A percentile compares a stretch with the other conserved stretches of the same genome.
phyloP scores from a whole-genome alignment of 2,113 vertebrate species.

The Gobius niger region DNA sequence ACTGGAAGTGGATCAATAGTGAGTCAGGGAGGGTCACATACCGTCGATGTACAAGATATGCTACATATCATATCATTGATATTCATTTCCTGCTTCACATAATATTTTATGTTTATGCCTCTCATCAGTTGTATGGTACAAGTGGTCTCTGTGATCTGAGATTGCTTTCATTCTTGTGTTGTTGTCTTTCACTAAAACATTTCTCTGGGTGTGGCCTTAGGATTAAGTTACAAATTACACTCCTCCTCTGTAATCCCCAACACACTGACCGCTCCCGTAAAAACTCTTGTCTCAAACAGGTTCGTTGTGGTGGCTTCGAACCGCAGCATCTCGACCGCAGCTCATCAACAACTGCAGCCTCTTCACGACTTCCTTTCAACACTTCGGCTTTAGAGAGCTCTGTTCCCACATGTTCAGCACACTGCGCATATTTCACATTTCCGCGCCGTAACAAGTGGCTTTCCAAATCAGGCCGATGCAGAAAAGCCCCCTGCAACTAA shows the following conservation, averaged over 20 bases:
- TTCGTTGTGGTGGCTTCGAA: not conserved
- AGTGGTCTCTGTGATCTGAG: not conserved
- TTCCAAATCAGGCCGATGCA: constrained; percentile 35
- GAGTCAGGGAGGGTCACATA: not conserved
- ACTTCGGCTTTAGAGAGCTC: constrained; percentile 19
- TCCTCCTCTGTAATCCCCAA: not conserved
- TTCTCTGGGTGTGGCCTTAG: not conserved
- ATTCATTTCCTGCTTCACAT: no score
- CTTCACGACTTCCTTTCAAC: constrained; percentile 23
- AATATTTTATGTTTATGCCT: no score
- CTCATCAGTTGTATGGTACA: no score
- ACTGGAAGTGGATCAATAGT: constrained; percentile 31
- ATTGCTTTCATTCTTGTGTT: not conserved
- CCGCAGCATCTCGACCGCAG: constrained; percentile 5
- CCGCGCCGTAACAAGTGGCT: constrained; percentile 9
- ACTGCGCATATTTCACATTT: constrained; percentile 36
- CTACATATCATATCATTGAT: no score
- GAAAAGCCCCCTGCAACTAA: constrained; percentile 7
- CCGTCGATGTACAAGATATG: not conserved
- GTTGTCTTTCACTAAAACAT: not conserved
- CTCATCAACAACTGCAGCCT: constrained; percentile 15
- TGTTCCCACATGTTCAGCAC: constrained; percentile 35
- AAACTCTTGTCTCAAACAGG: not conserved
- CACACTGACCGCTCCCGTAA: not conserved
- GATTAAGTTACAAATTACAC: not conserved